phyloP scores from a whole-genome alignment of 2,888 invertebrate genomes.

The Syritta pipiens region DNA sequence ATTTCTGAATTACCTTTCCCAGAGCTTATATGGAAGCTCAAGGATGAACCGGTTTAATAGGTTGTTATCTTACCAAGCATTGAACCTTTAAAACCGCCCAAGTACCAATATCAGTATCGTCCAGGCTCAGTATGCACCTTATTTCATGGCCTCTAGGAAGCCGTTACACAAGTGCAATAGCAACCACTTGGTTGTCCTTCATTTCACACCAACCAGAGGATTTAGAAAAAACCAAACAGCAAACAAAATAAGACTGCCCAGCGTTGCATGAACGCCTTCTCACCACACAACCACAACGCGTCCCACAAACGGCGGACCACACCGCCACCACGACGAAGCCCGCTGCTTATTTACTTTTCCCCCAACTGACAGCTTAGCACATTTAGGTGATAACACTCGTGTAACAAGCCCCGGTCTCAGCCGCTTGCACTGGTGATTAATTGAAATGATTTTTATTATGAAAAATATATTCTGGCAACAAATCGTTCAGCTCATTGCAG shows the following conservation, averaged over 20 bases:
- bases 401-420: conserved; percentile 53
- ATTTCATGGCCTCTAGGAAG: no score
- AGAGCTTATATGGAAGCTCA: no score
- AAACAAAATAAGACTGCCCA: not conserved
- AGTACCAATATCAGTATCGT: no score
- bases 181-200: no score
- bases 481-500: conserved; percentile 53
- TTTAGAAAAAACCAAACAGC: not conserved
- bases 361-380: conserved; percentile 65
- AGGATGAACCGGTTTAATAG: no score
- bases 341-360: conserved; percentile 6
- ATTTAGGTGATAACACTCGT: conserved; percentile 65
- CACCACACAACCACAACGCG: conserved; percentile 1
- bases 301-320: not conserved
- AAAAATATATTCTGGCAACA: conserved; percentile 56
- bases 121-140: no score
- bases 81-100: no score
- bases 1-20: no score
- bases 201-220: no score
- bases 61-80: no score
- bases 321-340: conserved; percentile 2
- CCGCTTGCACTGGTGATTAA: conserved; percentile 61
- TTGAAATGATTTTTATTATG: conserved; percentile 67
- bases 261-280: conserved; percentile 36
- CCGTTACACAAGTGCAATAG: no score